These are phyloP conservation scores for Psix sp. DNA, from an alignment of 1,140 invertebrate species.

Conservation along the genomic window DNA sequence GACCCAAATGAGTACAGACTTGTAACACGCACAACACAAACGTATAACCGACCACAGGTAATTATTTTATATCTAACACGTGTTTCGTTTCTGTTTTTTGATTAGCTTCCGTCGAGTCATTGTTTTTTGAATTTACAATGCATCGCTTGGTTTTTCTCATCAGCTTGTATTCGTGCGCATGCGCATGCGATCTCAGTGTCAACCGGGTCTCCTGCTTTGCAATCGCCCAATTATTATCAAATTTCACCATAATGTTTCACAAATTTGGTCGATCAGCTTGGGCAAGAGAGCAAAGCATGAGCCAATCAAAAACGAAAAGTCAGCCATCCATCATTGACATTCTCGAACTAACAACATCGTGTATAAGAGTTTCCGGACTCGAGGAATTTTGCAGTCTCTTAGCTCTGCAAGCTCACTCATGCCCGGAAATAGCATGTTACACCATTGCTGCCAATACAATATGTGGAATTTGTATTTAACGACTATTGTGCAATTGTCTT, in stretches of 20 bases:
- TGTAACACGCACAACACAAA: slow-evolving; percentile 76
- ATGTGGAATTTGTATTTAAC: background rate
- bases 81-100: slow-evolving; percentile 29
- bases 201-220: slow-evolving; percentile 11
- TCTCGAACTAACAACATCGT: slow-evolving; percentile 2
- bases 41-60: slow-evolving; percentile 73
- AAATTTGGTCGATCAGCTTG: slow-evolving; percentile 4
- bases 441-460: slow-evolving; percentile 17
- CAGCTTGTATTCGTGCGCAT: slow-evolving; percentile 48
- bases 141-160: slow-evolving; percentile 44
- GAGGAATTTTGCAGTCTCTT: background rate
- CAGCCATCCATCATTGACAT: slow-evolving; percentile 6
- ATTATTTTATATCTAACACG: slow-evolving; percentile 66
- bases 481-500: background rate
- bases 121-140: slow-evolving; percentile 38
- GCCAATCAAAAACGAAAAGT: background rate
- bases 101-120: slow-evolving; percentile 3
- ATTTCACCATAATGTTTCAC: no score
- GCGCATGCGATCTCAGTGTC: slow-evolving; percentile 32
- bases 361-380: slow-evolving; percentile 1
- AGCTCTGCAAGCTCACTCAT: background rate
- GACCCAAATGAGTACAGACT: slow-evolving; percentile 76
- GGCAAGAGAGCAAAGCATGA: slow-evolving; percentile 16
- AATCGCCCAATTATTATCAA: no score
- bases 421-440: slow-evolving; percentile 12